Conservation (phyloP, 2,888 invertebrate genomes). For the Troglohyphantes excavatus region DNA sequence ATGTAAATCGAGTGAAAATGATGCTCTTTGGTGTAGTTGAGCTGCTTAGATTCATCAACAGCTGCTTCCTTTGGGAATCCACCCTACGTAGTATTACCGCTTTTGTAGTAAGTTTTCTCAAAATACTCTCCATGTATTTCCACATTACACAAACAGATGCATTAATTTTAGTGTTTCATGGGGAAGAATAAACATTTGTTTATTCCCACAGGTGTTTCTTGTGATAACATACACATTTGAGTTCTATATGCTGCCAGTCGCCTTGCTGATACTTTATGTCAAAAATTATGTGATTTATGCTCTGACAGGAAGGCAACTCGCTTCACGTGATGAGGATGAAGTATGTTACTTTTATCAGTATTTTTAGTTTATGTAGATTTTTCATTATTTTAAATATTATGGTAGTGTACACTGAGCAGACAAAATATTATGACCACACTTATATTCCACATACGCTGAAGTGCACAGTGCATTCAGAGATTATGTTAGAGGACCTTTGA, state of each 20-base stretch:
- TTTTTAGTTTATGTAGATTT: not conserved
- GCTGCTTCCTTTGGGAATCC: conserved; percentile 98
- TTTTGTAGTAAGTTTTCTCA: conserved; percentile 86
- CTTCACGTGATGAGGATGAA: conserved; percentile 81
- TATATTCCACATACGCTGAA: too few species aligned
- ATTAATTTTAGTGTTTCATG: too few species aligned
- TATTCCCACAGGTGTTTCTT: conserved; percentile 87
- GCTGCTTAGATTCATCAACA: conserved; percentile 94
- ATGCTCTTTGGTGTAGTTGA: conserved; percentile 94
- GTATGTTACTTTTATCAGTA: conserved; percentile 80
- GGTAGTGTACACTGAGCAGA: too few species aligned
- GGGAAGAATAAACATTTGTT: too few species aligned
- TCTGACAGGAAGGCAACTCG: conserved; percentile 81
- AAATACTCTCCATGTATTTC: too few species aligned
- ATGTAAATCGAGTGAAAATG: conserved; percentile 94
- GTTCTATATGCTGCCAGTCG: conserved; percentile 95
- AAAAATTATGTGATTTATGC: conserved; percentile 86
- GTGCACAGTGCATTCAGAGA: too few species aligned
- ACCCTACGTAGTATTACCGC: conserved; percentile 91
- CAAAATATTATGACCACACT: too few species aligned
- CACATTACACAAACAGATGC: too few species aligned
- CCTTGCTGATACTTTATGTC: conserved; percentile 90
- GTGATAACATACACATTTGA: conserved; percentile 96
- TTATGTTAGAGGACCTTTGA: too few species aligned
- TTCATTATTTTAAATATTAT: too few species aligned